These are phyloP conservation scores for Agapetus fuscipes DNA, from an alignment of 2,888 invertebrate species.

Conservation along the genomic window DNA sequence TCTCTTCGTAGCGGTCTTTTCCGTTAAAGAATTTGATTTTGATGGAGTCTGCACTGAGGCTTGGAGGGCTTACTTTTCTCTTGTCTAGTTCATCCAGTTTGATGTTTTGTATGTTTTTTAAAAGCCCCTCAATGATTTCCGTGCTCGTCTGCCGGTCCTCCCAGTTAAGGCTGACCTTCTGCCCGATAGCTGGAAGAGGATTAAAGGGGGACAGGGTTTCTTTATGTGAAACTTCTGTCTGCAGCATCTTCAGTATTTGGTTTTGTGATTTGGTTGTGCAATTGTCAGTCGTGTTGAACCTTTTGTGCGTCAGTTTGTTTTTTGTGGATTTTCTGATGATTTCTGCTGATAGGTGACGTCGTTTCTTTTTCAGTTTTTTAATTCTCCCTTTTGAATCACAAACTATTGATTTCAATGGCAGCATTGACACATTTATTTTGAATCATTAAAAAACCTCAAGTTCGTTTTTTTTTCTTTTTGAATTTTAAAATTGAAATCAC, in stretches of 20 bases:
- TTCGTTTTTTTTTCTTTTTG: too few species aligned
- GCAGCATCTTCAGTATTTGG: slow-evolving; percentile 30
- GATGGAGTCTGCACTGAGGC: slow-evolving; percentile 8
- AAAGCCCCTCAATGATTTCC: slow-evolving; percentile 34
- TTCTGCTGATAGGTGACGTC: neutral
- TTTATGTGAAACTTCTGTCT: slow-evolving; percentile 34
- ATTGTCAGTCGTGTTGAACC: neutral
- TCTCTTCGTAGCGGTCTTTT: slow-evolving; percentile 1
- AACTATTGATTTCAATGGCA: neutral
- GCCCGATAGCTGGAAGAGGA: slow-evolving; percentile 41
- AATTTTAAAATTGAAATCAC: too few species aligned
- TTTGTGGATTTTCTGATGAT: neutral
- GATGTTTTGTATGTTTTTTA: slow-evolving; percentile 23
- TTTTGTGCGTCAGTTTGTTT: neutral
- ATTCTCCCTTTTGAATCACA: neutral
- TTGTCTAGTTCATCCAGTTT: slow-evolving; percentile 9
- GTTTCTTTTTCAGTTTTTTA: neutral
- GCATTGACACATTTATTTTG: neutral
- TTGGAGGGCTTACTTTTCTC: slow-evolving; percentile 11
- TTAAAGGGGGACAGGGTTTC: slow-evolving; percentile 37
- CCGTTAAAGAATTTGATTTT: slow-evolving; percentile 1
- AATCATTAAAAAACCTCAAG: too few species aligned
- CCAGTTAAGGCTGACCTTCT: slow-evolving; percentile 19
- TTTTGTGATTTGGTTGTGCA: slow-evolving; percentile 9
- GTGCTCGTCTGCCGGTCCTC: slow-evolving; percentile 19